Evolutionary conservation across 2,888 invertebrate species (phyloP).

Genomic region (Diaprepes abbreviatus): DNA sequence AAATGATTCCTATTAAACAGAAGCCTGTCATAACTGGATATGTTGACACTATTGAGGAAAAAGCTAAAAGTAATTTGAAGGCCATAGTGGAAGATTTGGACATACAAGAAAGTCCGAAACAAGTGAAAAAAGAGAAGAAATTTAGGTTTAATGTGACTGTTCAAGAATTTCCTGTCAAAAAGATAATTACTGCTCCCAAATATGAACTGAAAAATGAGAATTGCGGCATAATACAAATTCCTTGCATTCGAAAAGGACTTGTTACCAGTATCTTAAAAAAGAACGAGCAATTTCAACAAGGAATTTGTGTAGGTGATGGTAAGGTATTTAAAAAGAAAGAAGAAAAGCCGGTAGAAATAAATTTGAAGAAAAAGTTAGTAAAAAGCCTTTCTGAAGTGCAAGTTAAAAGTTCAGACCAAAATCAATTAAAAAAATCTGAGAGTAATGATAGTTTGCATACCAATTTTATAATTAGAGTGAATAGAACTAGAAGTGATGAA

Average conservation of each 20-base stretch:
- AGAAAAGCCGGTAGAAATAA: background rate
- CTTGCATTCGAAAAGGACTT: slow-evolving; percentile 54
- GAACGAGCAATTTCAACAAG: slow-evolving; percentile 1
- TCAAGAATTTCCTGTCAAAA: slow-evolving; percentile 52
- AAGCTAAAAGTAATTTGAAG: slow-evolving; percentile 69
- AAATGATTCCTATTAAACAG: slow-evolving; percentile 65
- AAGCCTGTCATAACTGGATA: slow-evolving; percentile 71
- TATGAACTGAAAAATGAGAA: slow-evolving; percentile 37
- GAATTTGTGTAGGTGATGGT: slow-evolving; percentile 20
- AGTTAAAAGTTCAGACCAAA: slow-evolving; percentile 10
- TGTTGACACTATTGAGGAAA: slow-evolving; percentile 68
- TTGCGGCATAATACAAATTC: slow-evolving; percentile 53
- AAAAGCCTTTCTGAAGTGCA: slow-evolving; percentile 38
- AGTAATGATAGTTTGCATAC: slow-evolving; percentile 31
- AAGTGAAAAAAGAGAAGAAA: slow-evolving; percentile 58
- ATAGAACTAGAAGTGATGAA: slow-evolving; percentile 30
- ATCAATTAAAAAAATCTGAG: slow-evolving; percentile 17
- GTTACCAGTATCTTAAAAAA: slow-evolving; percentile 58
- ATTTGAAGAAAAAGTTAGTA: slow-evolving; percentile 26
- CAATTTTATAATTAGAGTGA: slow-evolving; percentile 36
- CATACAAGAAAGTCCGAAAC: slow-evolving; percentile 71
- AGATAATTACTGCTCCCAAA: slow-evolving; percentile 35
- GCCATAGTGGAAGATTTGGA: slow-evolving; percentile 71
- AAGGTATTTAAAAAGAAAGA: slow-evolving; percentile 21
- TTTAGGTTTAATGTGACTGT: slow-evolving; percentile 65